Evolutionary conservation across 30 jellyfish, hydroid and myxozoan genomes (phyloP).

Genomic region (Rhopilema esculentum): DNA sequence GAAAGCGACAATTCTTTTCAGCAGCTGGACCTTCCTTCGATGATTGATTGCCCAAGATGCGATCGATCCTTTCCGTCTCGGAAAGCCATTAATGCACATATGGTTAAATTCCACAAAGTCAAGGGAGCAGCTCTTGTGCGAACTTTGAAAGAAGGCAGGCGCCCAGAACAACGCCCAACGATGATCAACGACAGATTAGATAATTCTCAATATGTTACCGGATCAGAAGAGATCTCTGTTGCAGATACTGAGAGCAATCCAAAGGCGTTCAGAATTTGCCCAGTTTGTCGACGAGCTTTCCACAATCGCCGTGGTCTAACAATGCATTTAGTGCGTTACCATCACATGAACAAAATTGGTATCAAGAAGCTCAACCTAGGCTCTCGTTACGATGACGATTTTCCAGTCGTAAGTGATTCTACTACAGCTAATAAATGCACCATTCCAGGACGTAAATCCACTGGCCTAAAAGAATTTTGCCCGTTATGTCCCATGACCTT

Average conservation of each 20-base stretch:
- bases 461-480: constrained; percentile 43
- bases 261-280: constrained; percentile 59
- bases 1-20: neutral
- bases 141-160: constrained; percentile 37
- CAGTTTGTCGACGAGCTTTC: constrained; percentile 75
- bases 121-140: constrained; percentile 66
- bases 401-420: neutral
- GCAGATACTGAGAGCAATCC: neutral
- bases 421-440: neutral
- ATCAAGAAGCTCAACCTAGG: constrained; percentile 57
- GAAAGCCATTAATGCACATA: constrained; percentile 60
- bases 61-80: constrained; percentile 87
- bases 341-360: constrained; percentile 70
- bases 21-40: constrained; percentile 1
- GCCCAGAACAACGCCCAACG: neutral
- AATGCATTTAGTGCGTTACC: constrained; percentile 78
- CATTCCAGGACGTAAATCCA: constrained; percentile 4
- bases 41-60: constrained; percentile 83
- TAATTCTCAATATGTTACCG: neutral
- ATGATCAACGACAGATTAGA: neutral
- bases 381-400: constrained; percentile 6
- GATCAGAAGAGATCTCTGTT: neutral
- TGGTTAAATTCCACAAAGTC: constrained; percentile 44
- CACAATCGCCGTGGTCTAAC: constrained; percentile 78
- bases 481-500: constrained; percentile 61